Evolutionary conservation across 2,888 invertebrate species (phyloP).

Genomic region (Megamerina dolium): DNA sequence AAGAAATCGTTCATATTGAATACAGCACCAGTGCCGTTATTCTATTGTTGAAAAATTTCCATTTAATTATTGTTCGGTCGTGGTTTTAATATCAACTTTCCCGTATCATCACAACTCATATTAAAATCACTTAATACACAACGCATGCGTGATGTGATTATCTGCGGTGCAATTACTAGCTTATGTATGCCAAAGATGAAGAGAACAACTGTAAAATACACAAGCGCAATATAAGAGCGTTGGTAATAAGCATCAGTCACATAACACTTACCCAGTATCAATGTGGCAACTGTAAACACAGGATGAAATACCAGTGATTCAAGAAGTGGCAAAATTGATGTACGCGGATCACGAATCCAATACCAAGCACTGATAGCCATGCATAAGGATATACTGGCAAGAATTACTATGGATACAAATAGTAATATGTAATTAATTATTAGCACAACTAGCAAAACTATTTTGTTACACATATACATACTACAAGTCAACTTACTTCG

Average conservation of each 20-base stretch:
- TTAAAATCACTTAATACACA: conserved; percentile 91
- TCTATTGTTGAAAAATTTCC: too few relatives aligned
- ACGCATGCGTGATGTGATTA: conserved; percentile 86
- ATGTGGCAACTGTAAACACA: conserved; percentile 84
- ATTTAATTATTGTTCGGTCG: conserved; percentile 56
- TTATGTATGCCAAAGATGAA: conserved; percentile 92
- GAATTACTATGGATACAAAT: conserved; percentile 61
- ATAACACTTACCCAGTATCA: conserved; percentile 63
- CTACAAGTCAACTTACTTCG: conserved; percentile 71
- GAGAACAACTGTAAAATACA: conserved; percentile 64
- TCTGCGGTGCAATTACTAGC: conserved; percentile 92
- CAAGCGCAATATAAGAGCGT: too few relatives aligned
- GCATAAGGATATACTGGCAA: conserved; percentile 80
- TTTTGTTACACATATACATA: background rate
- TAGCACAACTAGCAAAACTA: background rate
- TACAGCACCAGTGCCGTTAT: too few relatives aligned
- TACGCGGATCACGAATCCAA: conserved; percentile 91
- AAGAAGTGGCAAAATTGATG: conserved; percentile 82
- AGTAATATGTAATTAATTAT: too few relatives aligned
- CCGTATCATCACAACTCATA: conserved; percentile 97
- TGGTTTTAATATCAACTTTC: conserved; percentile 89
- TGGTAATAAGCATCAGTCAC: background rate
- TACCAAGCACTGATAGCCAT: conserved; percentile 93
- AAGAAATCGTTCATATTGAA: too few relatives aligned
- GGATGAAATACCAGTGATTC: conserved; percentile 92